Conservation (phyloP, 2,113 vertebrate species). For the Myrmophylax atrothorax region DNA sequence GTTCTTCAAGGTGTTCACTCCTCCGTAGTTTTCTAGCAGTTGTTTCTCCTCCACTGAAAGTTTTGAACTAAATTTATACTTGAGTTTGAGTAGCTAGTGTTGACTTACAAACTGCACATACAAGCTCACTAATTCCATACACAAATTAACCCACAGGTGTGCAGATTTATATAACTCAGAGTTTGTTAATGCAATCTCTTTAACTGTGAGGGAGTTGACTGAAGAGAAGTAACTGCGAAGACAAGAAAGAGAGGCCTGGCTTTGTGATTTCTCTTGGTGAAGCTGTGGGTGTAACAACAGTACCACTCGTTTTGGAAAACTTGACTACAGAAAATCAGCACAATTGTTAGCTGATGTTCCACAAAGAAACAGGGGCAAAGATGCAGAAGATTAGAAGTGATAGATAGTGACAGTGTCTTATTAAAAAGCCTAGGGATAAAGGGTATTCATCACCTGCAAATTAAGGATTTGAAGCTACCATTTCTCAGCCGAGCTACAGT, state of each 20-base stretch:
- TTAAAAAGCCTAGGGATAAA: constrained; percentile 1
- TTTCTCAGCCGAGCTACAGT: not conserved
- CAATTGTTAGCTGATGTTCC: not conserved
- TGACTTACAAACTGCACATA: not conserved
- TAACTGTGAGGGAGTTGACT: not conserved
- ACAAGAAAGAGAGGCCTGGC: not conserved
- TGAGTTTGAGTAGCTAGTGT: not conserved
- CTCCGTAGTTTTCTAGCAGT: not conserved
- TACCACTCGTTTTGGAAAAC: not conserved
- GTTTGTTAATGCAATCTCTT: not conserved
- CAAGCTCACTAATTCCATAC: constrained; percentile 1
- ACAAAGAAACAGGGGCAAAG: not conserved
- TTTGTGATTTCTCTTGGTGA: not conserved
- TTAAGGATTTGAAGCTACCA: not conserved
- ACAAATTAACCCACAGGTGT: not conserved
- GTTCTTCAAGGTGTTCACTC: not conserved
- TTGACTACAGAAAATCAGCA: not conserved
- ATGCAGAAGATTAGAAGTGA: not conserved
- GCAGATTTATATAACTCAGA: not conserved
- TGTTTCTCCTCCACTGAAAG: not conserved
- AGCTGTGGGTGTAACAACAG: not conserved
- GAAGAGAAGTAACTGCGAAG: not conserved
- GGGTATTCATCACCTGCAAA: not conserved
- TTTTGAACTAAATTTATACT: not conserved
- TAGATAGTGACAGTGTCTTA: not conserved